Conservation (phyloP, 2,888 invertebrate species). For the Byasa hedistus region DNA sequence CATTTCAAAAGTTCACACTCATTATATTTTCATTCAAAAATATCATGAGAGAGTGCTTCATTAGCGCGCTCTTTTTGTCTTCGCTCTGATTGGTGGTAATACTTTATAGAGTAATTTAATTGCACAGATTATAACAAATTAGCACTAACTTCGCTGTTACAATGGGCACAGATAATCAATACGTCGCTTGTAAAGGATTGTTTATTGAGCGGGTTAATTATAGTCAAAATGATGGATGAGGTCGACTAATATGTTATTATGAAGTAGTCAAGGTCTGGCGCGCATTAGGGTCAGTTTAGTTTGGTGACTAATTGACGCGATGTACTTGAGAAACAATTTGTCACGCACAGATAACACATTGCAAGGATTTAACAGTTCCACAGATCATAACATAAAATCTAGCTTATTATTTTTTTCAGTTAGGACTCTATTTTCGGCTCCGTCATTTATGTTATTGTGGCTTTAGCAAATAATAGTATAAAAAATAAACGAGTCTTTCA, state of each 20-base stretch:
- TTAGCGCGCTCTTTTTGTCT: conserved; percentile 8
- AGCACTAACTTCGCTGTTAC: too few species aligned
- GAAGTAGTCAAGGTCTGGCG: conserved; percentile 9
- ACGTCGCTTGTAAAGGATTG: conserved; percentile 1
- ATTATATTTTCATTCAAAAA: conserved; percentile 20
- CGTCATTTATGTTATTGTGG: too few species aligned
- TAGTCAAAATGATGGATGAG: conserved; percentile 16
- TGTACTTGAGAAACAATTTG: conserved; percentile 1
- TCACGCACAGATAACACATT: neutral
- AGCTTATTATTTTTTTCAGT: too few species aligned
- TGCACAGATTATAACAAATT: neutral
- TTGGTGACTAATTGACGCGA: conserved; percentile 15
- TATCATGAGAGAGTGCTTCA: conserved; percentile 11
- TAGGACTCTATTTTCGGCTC: too few species aligned
- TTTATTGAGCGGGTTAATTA: conserved; percentile 5
- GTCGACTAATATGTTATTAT: conserved; percentile 18
- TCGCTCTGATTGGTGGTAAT: conserved; percentile 17
- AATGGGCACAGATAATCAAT: conserved; percentile 14
- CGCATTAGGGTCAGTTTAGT: conserved; percentile 20
- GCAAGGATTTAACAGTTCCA: too few species aligned
- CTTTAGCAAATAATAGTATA: too few species aligned
- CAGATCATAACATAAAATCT: too few species aligned
- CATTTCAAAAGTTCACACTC: conserved; percentile 6
- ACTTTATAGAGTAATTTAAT: conserved; percentile 8
- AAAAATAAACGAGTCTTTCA: too few species aligned